These are phyloP conservation scores for Tachysurus vachellii DNA, from an alignment of 2,113 vertebrate genomes.

Conservation along the genomic window DNA sequence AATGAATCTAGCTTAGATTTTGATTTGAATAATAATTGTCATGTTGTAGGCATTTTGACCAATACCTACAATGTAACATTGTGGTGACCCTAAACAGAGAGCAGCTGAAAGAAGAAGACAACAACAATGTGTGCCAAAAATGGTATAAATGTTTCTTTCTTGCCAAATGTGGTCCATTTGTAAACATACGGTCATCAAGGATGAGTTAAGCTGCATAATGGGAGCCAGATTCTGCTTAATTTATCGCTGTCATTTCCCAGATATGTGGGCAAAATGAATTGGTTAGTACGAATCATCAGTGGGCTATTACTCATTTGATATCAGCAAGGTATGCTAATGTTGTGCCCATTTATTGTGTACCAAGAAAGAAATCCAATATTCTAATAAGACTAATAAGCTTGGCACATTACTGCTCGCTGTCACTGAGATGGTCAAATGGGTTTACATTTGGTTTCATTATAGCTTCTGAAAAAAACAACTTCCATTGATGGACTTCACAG, in stretches of 20 bases:
- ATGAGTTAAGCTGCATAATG: not conserved
- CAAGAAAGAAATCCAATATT: conserved; percentile 9
- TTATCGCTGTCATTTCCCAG: not conserved
- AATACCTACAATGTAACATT: not conserved
- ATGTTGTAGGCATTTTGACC: not conserved
- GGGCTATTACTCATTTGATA: not conserved
- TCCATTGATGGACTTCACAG: not conserved
- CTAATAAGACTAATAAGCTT: conserved; percentile 2
- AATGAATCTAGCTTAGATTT: not conserved
- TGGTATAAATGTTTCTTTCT: not conserved
- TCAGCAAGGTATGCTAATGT: not conserved
- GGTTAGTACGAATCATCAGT: not conserved
- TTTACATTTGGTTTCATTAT: no score
- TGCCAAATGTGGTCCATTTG: not conserved
- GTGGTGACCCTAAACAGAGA: no score
- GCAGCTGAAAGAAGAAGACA: not conserved
- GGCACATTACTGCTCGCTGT: not conserved
- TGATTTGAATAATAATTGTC: not conserved
- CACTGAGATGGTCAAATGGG: not conserved
- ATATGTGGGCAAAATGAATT: not conserved
- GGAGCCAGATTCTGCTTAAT: not conserved
- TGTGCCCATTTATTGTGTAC: not conserved
- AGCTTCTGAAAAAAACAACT: not conserved
- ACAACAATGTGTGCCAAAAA: not conserved
- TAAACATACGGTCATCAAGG: not conserved